These are phyloP conservation scores for Taenioides sp. DNA, from an alignment of 2,797 vertebrate species.

Conservation along the genomic window DNA sequence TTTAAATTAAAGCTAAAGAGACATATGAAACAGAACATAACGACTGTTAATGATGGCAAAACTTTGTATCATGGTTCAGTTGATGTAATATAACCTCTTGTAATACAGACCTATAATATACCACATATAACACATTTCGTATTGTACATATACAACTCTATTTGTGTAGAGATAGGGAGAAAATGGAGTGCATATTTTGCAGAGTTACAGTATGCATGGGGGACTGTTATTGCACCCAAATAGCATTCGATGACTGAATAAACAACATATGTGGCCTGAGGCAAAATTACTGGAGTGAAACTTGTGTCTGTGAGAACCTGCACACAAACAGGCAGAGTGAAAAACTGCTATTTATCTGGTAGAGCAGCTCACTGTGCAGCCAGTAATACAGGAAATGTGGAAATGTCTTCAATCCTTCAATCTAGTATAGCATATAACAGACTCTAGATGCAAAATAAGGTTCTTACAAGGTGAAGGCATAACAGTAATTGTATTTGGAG, in stretches of 20 bases:
- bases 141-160: neutral
- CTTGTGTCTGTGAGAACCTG: constrained; percentile 23
- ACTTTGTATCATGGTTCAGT: too few relatives aligned
- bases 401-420: constrained; percentile 19
- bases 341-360: constrained; percentile 34
- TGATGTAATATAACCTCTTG: too few relatives aligned
- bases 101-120: too few relatives aligned
- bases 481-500: neutral
- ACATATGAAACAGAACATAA: too few relatives aligned
- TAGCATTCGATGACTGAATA: constrained; percentile 28
- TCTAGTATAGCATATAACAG: constrained; percentile 23
- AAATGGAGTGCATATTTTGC: constrained; percentile 13
- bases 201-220: constrained; percentile 14
- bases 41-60: too few relatives aligned
- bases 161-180: neutral
- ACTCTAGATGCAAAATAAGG: constrained; percentile 19
- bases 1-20: too few relatives aligned
- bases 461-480: neutral
- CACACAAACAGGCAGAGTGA: constrained; percentile 23
- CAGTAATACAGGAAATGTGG: constrained; percentile 38
- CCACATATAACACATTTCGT: neutral
- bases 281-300: constrained; percentile 43
- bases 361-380: constrained; percentile 48
- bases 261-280: constrained; percentile 34
- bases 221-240: constrained; percentile 2